Evolutionary conservation across 2,797 vertebrate genomes (phyloP).

Genomic region (Microcaecilia unicolor): DNA sequence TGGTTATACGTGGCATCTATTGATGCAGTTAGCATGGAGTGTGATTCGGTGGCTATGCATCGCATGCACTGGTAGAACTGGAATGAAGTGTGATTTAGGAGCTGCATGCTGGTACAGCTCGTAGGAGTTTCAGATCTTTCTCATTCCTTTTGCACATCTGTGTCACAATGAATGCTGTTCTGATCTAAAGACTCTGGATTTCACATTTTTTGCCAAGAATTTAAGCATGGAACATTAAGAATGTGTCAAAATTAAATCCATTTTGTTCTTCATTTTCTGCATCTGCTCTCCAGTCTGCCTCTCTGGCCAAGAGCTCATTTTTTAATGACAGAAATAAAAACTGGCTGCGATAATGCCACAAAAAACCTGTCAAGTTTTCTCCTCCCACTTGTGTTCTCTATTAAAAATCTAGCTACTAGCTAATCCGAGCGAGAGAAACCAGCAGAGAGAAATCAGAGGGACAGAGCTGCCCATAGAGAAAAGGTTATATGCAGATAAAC

Average conservation of each 20-base stretch:
- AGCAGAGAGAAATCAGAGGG: too few relatives aligned
- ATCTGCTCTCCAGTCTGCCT: rapidly evolving
- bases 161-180: not conserved
- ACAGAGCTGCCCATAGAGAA: too few relatives aligned
- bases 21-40: not conserved
- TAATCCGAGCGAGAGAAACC: too few relatives aligned
- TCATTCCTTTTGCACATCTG: not conserved
- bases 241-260: rapidly evolving
- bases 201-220: not conserved
- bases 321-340: too few relatives aligned
- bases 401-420: too few relatives aligned
- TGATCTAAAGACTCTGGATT: not conserved
- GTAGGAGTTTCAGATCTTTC: rapidly evolving
- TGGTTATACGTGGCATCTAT: not conserved
- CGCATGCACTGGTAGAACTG: not conserved
- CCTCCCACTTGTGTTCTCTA: too few relatives aligned
- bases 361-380: too few relatives aligned
- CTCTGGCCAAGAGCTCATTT: not conserved
- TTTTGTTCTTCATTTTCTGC: not conserved
- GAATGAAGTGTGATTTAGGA: not conserved
- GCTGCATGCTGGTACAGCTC: not conserved
- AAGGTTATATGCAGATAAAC: too few relatives aligned
- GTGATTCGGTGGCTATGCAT: not conserved
- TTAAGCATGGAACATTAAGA: rapidly evolving
- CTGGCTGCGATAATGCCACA: too few relatives aligned